Conservation (phyloP, 2,113 vertebrate species). For the Ascaphus truei region DNA sequence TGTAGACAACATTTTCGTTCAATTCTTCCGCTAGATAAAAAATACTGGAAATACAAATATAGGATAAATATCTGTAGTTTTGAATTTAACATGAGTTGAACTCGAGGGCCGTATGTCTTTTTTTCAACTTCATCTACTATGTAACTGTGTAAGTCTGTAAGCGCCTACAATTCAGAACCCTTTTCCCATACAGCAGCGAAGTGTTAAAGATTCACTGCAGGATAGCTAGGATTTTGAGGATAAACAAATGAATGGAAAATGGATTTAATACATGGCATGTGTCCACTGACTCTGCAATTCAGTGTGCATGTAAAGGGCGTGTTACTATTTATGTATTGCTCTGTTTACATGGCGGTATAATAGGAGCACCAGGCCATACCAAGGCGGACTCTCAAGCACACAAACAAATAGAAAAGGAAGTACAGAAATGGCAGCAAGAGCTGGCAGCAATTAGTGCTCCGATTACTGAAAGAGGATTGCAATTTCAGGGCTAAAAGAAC, state of each 20-base stretch:
- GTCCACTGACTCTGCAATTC: background rate
- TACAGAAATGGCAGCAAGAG: slow-evolving; percentile 20
- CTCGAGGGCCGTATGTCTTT: too few species aligned
- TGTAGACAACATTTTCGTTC: too few species aligned
- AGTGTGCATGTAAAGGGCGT: background rate
- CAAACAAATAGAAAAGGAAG: slow-evolving; percentile 33
- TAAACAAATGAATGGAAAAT: background rate
- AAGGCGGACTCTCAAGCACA: slow-evolving; percentile 35
- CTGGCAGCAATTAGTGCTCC: slow-evolving; percentile 61
- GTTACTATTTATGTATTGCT: background rate
- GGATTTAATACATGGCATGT: background rate
- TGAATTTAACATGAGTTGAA: too few species aligned
- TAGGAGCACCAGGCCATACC: too few species aligned
- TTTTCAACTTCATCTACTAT: too few species aligned
- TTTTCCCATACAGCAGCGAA: background rate
- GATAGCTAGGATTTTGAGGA: background rate
- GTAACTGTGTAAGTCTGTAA: too few species aligned
- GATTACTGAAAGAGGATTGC: slow-evolving; percentile 78
- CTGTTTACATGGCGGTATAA: background rate
- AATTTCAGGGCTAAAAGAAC: slow-evolving; percentile 63
- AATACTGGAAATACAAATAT: too few species aligned
- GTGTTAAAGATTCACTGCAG: background rate
- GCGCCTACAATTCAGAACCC: too few species aligned
- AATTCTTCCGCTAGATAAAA: too few species aligned
- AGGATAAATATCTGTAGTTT: too few species aligned